phyloP scores from a whole-genome alignment of 2,888 invertebrate genomes.

The Holacanthella duospinosa region DNA sequence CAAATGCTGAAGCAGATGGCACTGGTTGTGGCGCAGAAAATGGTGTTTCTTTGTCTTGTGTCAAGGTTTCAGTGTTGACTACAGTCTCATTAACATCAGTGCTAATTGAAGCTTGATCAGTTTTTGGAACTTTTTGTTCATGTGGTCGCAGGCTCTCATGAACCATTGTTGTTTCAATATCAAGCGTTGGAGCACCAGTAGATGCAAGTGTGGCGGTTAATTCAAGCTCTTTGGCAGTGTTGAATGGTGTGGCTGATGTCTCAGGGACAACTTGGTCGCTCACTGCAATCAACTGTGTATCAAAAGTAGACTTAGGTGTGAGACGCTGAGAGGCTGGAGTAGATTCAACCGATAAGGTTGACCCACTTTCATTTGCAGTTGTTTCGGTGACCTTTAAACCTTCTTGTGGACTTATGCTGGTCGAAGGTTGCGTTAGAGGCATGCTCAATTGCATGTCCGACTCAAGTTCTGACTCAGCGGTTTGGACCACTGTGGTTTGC shows the following conservation, averaged over 20 bases:
- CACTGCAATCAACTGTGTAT: not conserved
- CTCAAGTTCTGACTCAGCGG: not conserved
- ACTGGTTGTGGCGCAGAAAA: not conserved
- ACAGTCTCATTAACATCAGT: not conserved
- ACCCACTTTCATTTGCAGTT: not conserved
- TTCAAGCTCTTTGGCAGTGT: not conserved
- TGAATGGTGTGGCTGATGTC: not conserved
- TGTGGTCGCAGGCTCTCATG: not conserved
- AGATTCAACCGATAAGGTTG: not conserved
- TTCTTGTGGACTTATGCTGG: not conserved
- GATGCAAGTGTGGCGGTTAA: not conserved
- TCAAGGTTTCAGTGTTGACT: not conserved
- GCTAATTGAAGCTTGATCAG: not conserved
- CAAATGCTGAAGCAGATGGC: not conserved
- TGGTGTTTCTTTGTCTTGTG: not conserved
- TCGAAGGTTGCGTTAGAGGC: not conserved
- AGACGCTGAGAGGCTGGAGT: not conserved
- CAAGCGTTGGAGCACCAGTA: not conserved
- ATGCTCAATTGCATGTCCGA: not conserved
- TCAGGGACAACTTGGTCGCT: not conserved
- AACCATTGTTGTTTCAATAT: not conserved
- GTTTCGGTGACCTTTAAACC: not conserved
- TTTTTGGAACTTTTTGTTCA: not conserved
- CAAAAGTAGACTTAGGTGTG: not conserved
- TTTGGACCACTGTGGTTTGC: not conserved